Evolutionary conservation across 2,888 invertebrate genomes (phyloP).

Genomic region (Brachylomia viminalis): DNA sequence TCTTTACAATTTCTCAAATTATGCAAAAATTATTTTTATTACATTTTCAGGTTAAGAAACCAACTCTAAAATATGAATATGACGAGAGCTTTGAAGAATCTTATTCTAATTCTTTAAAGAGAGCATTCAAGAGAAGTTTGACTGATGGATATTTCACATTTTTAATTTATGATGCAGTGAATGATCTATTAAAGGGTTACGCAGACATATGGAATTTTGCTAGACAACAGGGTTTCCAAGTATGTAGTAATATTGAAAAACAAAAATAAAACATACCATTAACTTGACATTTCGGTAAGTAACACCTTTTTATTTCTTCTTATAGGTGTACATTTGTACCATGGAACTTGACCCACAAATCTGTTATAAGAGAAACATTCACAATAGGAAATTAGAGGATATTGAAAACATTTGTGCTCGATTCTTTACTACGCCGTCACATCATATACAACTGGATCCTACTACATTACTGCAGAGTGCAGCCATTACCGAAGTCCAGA

Average conservation of each 20-base stretch:
- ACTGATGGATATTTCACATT: constrained; percentile 97
- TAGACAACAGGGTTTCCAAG: constrained; percentile 96
- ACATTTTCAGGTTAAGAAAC: constrained; percentile 86
- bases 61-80: constrained; percentile 96
- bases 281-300: constrained; percentile 16
- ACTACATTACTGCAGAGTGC: constrained; percentile 95
- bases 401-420: constrained; percentile 93
- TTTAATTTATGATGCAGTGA: constrained; percentile 97
- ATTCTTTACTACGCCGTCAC: constrained; percentile 95
- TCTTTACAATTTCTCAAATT: background rate
- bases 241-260: constrained; percentile 74
- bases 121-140: constrained; percentile 97
- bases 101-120: constrained; percentile 95
- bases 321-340: constrained; percentile 97
- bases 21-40: constrained; percentile 6
- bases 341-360: constrained; percentile 95
- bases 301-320: constrained; percentile 47
- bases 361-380: constrained; percentile 96
- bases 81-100: constrained; percentile 95
- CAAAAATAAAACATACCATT: background rate
- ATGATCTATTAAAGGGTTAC: constrained; percentile 95
- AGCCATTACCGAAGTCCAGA: constrained; percentile 95
- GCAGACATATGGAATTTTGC: constrained; percentile 97
- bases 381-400: constrained; percentile 94
- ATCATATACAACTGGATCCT: constrained; percentile 95